A percentile compares a stretch with the other conserved stretches of the same genome.
phyloP scores from a whole-genome alignment of 2,888 invertebrate species.

The Caradrina clavipalpis region DNA sequence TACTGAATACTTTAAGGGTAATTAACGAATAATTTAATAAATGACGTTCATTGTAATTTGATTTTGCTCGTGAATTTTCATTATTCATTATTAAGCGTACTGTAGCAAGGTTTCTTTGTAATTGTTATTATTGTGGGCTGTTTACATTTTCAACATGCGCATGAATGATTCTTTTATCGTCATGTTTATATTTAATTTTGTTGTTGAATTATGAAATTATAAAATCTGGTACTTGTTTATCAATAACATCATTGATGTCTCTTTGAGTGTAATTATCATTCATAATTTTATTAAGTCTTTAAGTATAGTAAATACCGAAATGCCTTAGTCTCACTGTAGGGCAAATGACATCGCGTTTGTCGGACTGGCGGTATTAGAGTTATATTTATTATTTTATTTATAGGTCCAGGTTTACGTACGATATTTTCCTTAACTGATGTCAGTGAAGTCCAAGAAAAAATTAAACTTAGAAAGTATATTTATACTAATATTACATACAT shows the following conservation, averaged over 20 bases:
- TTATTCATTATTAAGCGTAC: conserved; percentile 29
- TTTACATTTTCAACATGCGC: conserved; percentile 21
- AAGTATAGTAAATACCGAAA: neutral
- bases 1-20: conserved; percentile 33
- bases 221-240: neutral
- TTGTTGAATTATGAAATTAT: neutral
- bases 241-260: neutral
- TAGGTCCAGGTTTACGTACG: too few relatives aligned
- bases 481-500: too few relatives aligned
- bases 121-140: conserved; percentile 9
- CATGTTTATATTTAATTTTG: neutral
- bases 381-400: too few relatives aligned
- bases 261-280: neutral
- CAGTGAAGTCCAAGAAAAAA: too few relatives aligned
- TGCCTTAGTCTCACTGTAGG: too few relatives aligned
- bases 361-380: too few relatives aligned
- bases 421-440: too few relatives aligned
- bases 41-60: conserved; percentile 42
- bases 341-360: too few relatives aligned
- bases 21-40: conserved; percentile 47
- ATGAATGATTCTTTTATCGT: neutral
- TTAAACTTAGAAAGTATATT: too few relatives aligned
- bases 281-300: neutral
- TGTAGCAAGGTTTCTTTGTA: conserved; percentile 17
- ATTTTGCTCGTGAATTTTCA: conserved; percentile 41